Conservation (phyloP, 2,113 vertebrate genomes). For the Tachysurus vachellii region DNA sequence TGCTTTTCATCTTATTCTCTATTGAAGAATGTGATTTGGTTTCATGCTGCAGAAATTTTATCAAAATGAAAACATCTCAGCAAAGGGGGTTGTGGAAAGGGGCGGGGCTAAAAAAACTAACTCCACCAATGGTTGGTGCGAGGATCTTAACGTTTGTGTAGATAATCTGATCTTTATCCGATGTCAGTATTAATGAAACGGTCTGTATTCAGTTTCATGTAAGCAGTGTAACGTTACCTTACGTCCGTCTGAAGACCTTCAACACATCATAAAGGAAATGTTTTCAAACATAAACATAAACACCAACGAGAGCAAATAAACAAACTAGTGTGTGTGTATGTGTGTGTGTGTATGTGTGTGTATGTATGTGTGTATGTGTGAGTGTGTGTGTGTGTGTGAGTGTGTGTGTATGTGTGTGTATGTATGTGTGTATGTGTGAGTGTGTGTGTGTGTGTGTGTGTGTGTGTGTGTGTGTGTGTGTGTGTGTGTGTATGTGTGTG, state of each 20-base stretch:
- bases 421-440: too few species aligned
- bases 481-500: too few species aligned
- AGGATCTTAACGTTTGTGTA: background rate
- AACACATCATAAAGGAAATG: background rate
- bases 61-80: background rate
- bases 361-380: too few species aligned
- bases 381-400: too few species aligned
- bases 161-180: background rate
- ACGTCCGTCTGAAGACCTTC: background rate
- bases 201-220: background rate
- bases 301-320: background rate
- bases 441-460: too few species aligned
- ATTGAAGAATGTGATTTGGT: background rate
- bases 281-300: background rate
- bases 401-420: too few species aligned
- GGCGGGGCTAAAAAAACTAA: background rate
- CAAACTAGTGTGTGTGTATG: too few species aligned
- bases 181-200: background rate
- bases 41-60: background rate
- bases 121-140: background rate
- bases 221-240: background rate
- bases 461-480: too few species aligned
- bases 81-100: background rate
- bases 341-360: too few species aligned
- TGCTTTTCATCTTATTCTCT: background rate